Base-by-base conservation (phyloP, 2,888 invertebrate genomes). In the Aricia artaxerxes region DNA sequence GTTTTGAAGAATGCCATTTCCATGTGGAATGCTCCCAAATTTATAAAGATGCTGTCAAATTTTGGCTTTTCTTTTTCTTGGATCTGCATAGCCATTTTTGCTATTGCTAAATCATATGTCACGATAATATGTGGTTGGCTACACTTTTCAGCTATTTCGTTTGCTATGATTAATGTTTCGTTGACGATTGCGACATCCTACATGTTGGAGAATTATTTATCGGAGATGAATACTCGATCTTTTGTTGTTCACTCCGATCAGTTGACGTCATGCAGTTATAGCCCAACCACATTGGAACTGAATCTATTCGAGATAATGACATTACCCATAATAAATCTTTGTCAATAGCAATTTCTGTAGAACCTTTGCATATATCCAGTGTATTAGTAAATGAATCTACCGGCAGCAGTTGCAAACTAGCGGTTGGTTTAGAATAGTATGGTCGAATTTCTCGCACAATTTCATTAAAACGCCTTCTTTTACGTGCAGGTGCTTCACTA, bases 291-390 rank as follows among this genome's bases (percentile, higher is more conserved):
- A 53, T 53, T 11, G 53, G 53, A 53, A 72, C 69, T 3, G 75
- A 80, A 79, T 79, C 73, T 38, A 80, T 78, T 81, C 78, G 76
- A 82, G 84, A 83, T 81, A 85, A 81, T 82, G 80, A 81, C 79
- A 78, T 80, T 78, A 60, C 79, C 80, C 81, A 80, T 79, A 80
- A 11, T 1, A 83, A 82, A 84, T 85, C 84, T 79, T 85, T 85
- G 82, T 84, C 81, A 40, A 75, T 83, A 64, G 84, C 84, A 79
- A 85, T 83, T 80, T 78, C 11, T 61, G 38, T 78, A 38, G 60
- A 60, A 61, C 38, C 73, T 44, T 75, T 53, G 40, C 73, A 78
- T 31, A 38, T 53, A n/a, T 78, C 73, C 13, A 13, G 9, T 53
- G 57, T 57, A 57, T 57, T 57, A 16, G 57, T 57, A 57, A 57